Evolutionary conservation across 2,888 invertebrate species (phyloP).

Genomic region (Acanthosepion pharaonis): DNA sequence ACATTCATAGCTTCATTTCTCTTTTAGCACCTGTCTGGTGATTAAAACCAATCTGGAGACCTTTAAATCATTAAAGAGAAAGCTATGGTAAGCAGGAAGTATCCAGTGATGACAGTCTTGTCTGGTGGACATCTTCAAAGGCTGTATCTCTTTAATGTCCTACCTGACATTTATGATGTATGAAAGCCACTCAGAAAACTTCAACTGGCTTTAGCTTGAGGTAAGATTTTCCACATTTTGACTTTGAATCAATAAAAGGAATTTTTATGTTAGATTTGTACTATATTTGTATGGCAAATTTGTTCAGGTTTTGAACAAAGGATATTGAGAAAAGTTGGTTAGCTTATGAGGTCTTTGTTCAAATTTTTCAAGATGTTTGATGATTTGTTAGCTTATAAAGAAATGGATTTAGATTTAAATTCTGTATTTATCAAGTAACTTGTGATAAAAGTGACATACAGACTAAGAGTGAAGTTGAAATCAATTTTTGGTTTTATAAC

Average conservation of each 20-base stretch:
- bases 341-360: neutral
- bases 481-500: too few relatives aligned
- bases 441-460: too few relatives aligned
- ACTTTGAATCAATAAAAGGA: neutral
- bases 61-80: conserved; percentile 10
- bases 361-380: too few relatives aligned
- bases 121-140: conserved; percentile 21
- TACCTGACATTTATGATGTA: conserved; percentile 33
- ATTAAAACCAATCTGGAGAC: conserved; percentile 33
- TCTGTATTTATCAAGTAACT: too few relatives aligned
- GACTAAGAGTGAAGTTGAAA: too few relatives aligned
- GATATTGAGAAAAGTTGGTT: neutral
- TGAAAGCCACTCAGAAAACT: neutral
- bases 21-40: conserved; percentile 21
- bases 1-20: conserved; percentile 33
- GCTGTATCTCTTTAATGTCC: conserved; percentile 33
- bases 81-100: neutral
- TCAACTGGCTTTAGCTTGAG: neutral
- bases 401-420: too few relatives aligned
- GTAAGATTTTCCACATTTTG: neutral
- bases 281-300: neutral
- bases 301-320: neutral
- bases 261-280: neutral
- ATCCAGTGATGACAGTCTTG: conserved; percentile 1
- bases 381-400: too few relatives aligned